These are phyloP conservation scores for Ctenopoma kingsleyae DNA, from an alignment of 2,797 vertebrate genomes.

Conservation along the genomic window DNA sequence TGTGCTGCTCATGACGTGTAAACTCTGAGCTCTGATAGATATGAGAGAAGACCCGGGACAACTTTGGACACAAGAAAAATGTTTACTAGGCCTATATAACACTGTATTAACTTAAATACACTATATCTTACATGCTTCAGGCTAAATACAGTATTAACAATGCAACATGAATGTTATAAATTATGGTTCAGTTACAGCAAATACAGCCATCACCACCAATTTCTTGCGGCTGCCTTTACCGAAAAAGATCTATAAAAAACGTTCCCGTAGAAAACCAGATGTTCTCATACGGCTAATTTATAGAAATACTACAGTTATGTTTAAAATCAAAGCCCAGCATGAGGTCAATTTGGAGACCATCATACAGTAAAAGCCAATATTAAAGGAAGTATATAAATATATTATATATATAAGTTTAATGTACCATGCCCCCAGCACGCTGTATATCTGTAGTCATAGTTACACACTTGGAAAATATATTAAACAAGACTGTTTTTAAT, in stretches of 20 bases:
- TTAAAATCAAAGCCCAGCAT: not conserved
- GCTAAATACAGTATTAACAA: slow-evolving; percentile 11
- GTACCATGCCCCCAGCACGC: not conserved
- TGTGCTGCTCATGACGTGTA: not conserved
- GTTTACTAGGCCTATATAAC: not conserved
- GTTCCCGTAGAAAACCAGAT: slow-evolving; percentile 41
- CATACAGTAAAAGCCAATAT: slow-evolving; percentile 6
- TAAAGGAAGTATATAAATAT: not conserved
- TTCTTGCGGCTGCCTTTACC: slow-evolving; percentile 20
- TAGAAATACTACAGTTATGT: slow-evolving; percentile 8
- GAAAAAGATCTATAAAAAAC: slow-evolving; percentile 30
- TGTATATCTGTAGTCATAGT: not conserved
- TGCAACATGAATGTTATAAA: slow-evolving; percentile 32
- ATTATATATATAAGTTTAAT: not conserved
- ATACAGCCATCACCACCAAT: slow-evolving; percentile 42
- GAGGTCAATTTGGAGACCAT: not conserved
- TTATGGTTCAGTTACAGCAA: slow-evolving; percentile 26
- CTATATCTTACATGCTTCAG: not conserved
- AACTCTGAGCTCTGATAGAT: not conserved
- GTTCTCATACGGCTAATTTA: slow-evolving; percentile 23
- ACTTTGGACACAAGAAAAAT: not conserved
- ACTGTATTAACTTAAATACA: not conserved
- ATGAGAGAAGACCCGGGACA: too few relatives aligned
- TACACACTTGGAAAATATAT: not conserved
- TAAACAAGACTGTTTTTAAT: not conserved